Conservation (phyloP, 2,113 vertebrate genomes). For the Centrocercus urophasianus region DNA sequence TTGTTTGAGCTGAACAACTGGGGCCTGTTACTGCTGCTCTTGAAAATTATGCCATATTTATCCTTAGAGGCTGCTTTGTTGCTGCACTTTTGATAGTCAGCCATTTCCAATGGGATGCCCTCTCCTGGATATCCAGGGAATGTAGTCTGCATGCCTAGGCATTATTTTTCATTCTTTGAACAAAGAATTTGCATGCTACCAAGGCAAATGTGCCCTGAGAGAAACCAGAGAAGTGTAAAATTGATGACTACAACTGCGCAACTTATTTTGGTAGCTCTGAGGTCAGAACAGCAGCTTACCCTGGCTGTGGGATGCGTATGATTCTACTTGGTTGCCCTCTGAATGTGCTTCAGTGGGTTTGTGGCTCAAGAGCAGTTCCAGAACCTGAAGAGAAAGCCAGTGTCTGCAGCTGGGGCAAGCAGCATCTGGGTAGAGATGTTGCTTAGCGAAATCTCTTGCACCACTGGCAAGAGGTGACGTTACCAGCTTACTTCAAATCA, state of each 20-base stretch:
- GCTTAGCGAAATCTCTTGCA: not conserved
- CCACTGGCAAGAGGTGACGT: not conserved
- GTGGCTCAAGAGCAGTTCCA: not conserved
- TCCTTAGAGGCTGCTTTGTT: not conserved
- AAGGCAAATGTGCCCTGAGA: not conserved
- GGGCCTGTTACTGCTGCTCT: not conserved
- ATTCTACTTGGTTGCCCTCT: rapidly evolving
- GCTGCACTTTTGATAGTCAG: not conserved
- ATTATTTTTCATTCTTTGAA: not conserved
- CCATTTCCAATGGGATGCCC: not conserved
- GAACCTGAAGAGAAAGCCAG: not conserved
- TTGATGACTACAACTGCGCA: not conserved
- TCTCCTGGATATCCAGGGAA: not conserved
- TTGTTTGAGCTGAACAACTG: not conserved
- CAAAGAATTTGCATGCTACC: not conserved
- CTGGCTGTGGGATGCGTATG: rapidly evolving
- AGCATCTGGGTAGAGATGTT: not conserved
- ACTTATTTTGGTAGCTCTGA: not conserved
- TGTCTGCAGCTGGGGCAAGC: not conserved
- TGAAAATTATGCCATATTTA: not conserved
- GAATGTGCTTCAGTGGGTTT: rapidly evolving
- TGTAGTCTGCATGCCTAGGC: not conserved
- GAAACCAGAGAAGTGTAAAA: not conserved
- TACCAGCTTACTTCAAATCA: not conserved
- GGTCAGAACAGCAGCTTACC: not conserved